Evolutionary conservation across 2,888 invertebrate species (phyloP), one percentile per base, ranked within the genome.

Genomic region (Subacronicta megacephala): DNA sequence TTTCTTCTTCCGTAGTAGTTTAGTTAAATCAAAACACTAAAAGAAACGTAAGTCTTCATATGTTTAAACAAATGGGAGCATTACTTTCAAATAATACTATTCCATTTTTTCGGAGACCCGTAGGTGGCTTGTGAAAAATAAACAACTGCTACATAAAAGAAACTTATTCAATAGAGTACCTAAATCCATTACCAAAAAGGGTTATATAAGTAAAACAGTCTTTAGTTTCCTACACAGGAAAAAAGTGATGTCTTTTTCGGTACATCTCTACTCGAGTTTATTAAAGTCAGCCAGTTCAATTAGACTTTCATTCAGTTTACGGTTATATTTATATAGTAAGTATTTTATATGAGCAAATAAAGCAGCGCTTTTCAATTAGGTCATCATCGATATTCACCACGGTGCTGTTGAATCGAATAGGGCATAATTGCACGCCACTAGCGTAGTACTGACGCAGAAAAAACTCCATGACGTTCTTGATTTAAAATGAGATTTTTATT

Each of bases 311-410:
- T 53, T 38, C 17, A 70, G 40, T 62, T 54, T 42, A 47, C 47
- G 40, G 42, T 62, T 65, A 72, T 45, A 60, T 31, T 31, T 44
- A 35, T 56, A 45, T 18, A 37, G 35, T 54, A 58, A 37, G 35
- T 54, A 57, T 69, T n/a, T 62, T 71, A 70, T 47, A 61, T 47
- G 49, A 61, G 50, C 44, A 53, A 62, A 61, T 66, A 72, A 76
- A 70, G 71, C 71, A 62, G 62, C 58, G 72, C 68, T 67, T 64
- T 77, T 75, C 75, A 77, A 83, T 82, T 78, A 67, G 82, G 78
- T 72, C 82, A 78, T 80, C 82, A 79, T 81, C 82, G 82, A 84
- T 84, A 87, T 83, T 85, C 82, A 84, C 82, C 81, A 80, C 74
- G 69, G 66, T 61, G 62, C 75, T 76, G 83, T 83, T 84, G 83